Percentiles rank a stretch among this genome's conserved stretches.
Evolutionary conservation across 2,797 vertebrate genomes (phyloP).

Genomic region (Gobionotothen gibberifrons): DNA sequence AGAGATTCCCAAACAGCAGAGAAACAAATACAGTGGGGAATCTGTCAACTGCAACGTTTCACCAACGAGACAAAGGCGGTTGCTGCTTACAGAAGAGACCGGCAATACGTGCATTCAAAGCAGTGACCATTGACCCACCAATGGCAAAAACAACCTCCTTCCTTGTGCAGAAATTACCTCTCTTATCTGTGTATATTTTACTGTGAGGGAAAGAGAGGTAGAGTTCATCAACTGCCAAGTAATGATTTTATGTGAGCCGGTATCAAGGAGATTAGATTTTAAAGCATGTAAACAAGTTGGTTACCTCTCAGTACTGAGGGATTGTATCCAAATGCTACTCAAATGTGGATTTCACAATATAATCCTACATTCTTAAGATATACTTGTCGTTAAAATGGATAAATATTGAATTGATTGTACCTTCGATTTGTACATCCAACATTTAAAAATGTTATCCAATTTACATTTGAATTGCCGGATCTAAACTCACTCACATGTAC

Average conservation of each 20-base stretch:
- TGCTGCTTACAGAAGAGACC: conserved; percentile 58
- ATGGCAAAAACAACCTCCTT: conserved; percentile 71
- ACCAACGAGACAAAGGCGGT: conserved; percentile 61
- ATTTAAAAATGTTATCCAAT: neutral
- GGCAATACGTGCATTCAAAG: conserved; percentile 43
- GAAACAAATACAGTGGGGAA: conserved; percentile 70
- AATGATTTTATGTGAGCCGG: conserved; percentile 58
- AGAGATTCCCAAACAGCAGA: conserved; percentile 43
- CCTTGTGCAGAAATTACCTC: conserved; percentile 60
- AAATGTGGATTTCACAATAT: neutral
- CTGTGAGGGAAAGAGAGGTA: conserved; percentile 24
- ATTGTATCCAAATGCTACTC: neutral
- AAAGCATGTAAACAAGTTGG: conserved; percentile 27
- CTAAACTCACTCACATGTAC: neutral
- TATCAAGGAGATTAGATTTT: conserved; percentile 54
- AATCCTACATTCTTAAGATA: neutral
- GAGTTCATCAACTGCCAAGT: conserved; percentile 54
- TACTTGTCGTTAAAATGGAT: conserved; percentile 24
- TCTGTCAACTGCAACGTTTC: conserved; percentile 71
- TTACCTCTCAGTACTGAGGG: neutral
- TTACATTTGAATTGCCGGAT: neutral
- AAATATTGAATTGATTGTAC: conserved; percentile 7
- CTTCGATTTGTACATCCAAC: neutral
- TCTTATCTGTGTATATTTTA: conserved; percentile 69
- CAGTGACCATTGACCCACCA: conserved; percentile 72